These are phyloP conservation scores for Caenorhabditis doughertyi DNA, from an alignment of 2,888 invertebrate genomes.

Conservation along the genomic window DNA sequence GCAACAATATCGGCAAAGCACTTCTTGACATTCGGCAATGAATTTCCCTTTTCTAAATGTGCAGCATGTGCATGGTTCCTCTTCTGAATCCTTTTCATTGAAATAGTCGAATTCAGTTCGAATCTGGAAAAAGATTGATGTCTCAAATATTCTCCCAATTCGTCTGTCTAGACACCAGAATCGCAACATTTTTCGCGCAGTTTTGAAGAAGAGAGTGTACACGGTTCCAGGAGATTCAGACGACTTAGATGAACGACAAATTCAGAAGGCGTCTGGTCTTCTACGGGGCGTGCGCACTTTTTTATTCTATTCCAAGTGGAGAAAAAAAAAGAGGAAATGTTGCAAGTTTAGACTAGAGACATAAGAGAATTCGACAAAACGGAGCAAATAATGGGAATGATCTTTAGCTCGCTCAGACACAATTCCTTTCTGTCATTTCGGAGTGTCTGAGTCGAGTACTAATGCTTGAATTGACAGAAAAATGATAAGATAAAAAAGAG, in stretches of 20 bases:
- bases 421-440: neutral
- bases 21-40: neutral
- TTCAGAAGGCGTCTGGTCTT: constrained; percentile 17
- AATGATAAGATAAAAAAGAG: neutral
- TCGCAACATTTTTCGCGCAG: constrained; percentile 13
- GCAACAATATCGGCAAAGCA: constrained; percentile 18
- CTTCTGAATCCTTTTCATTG: too few relatives aligned
- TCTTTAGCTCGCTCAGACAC: constrained; percentile 26
- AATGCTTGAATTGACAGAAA: neutral
- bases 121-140: too few relatives aligned
- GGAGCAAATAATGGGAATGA: constrained; percentile 31
- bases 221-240: constrained; percentile 6
- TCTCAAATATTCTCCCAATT: neutral
- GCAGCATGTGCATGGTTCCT: constrained; percentile 7
- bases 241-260: neutral
- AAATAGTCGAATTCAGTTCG: too few relatives aligned
- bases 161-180: neutral
- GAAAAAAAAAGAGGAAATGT: constrained; percentile 2
- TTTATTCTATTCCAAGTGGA: constrained; percentile 4
- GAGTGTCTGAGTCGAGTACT: neutral
- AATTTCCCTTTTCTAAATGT: constrained; percentile 1
- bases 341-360: constrained; percentile 48
- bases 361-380: neutral
- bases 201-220: neutral
- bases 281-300: neutral